Evolutionary conservation across 2,888 invertebrate genomes (phyloP), one percentile per base, ranked within the genome.

Genomic region (Chymomyza caudatula): DNA sequence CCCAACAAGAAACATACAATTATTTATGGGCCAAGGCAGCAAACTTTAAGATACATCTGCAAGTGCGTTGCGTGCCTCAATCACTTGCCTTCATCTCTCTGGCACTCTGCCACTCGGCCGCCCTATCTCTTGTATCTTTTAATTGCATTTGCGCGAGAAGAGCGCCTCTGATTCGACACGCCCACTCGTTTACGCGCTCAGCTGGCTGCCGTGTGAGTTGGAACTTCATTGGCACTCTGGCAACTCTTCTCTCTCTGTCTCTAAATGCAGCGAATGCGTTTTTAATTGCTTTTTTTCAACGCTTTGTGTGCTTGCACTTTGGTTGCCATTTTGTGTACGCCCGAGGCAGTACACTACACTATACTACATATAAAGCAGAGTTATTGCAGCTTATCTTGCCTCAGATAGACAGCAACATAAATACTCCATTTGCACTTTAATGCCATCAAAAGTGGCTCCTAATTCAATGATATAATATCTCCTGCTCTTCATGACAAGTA

Each of bases 281-380:
- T 78, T 84, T 84, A 86, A 83, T 84, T 83, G 83, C 73, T 71
- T 77, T 83, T 83, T 52, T 63, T 44, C n/a, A 17, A 13, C 23
- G n/a, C 25, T 23, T n/a, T n/a, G n/a, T n/a, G n/a, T n/a, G n/a
- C n/a, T n/a, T n/a, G n/a, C n/a, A n/a, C n/a, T n/a, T 37, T 52
- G 22, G 17, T 3, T 49, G 19, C 13, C 20, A 51, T 47, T 47
- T 20, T 53, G n/a, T 11, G 37, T 44, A 47, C 47, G 43, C 11
- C 29, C 51, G 2, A 44, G 60, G 64, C 63, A 51, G 49, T 57
- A 44, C 42, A 59, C 11, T 43, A n/a, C 19, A 17, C 43, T 43
- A n/a, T 13, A 17, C 43, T 13, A 4, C 43, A 43, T 43, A 4
- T 43, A 13, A 43, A 17, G 17, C 17, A 17, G 44, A 11, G 15